phyloP scores from a whole-genome alignment of 2,113 vertebrate species.

The Corythornis madagascariensis region DNA sequence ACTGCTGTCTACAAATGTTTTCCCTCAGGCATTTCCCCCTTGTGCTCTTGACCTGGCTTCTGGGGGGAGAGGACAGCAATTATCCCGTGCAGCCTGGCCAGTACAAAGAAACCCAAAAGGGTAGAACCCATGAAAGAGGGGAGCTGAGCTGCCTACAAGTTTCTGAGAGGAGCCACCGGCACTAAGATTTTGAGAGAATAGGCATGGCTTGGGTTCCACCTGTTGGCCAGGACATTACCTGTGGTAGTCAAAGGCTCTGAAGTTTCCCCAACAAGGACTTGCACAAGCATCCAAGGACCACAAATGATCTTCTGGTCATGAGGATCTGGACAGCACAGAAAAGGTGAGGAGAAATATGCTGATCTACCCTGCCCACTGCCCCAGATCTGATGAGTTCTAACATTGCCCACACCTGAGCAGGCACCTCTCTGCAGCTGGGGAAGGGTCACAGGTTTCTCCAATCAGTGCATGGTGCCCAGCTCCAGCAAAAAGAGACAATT shows the following conservation, averaged over 20 bases:
- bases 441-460: neutral
- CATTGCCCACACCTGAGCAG: neutral
- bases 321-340: neutral
- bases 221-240: neutral
- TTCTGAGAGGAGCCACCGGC: neutral
- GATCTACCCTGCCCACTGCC: neutral
- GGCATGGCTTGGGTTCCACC: slow-evolving; percentile 1
- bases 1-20: neutral
- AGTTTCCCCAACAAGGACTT: neutral
- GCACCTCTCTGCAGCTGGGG: neutral
- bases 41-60: fast-evolving
- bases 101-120: neutral
- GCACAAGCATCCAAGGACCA: neutral
- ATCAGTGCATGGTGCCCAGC: neutral
- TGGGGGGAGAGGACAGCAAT: neutral
- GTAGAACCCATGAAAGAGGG: fast-evolving
- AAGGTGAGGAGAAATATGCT: fast-evolving
- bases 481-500: neutral
- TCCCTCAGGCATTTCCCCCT: no score
- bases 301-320: fast-evolving
- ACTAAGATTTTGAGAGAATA: neutral
- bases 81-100: fast-evolving
- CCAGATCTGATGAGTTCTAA: fast-evolving
- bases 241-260: neutral
- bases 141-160: fast-evolving